phyloP scores from a whole-genome alignment of 2,888 invertebrate genomes.

The Melieria picta region DNA sequence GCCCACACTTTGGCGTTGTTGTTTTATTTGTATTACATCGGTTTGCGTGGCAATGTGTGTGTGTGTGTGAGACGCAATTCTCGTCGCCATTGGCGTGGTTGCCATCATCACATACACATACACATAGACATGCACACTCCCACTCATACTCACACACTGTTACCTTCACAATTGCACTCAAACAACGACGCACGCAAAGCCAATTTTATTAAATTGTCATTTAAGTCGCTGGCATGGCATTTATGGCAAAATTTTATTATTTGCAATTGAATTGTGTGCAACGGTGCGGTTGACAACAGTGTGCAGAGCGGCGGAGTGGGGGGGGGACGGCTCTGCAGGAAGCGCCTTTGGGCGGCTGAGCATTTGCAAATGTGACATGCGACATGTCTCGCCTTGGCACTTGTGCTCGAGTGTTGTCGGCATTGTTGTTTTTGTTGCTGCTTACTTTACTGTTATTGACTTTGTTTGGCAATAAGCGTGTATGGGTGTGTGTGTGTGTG shows the following conservation, averaged over 20 bases:
- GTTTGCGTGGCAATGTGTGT: too few relatives aligned
- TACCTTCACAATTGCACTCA: constrained; percentile 1
- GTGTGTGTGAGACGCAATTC: too few relatives aligned
- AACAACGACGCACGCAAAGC: background rate
- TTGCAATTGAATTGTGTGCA: constrained; percentile 15
- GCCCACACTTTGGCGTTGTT: too few relatives aligned
- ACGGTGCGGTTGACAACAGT: too few relatives aligned
- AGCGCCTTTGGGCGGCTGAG: too few relatives aligned
- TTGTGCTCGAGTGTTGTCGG: background rate
- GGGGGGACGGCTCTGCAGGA: too few relatives aligned
- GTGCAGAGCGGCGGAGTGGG: too few relatives aligned
- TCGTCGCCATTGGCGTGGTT: too few relatives aligned
- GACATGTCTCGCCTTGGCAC: background rate
- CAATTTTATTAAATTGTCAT: constrained; percentile 29
- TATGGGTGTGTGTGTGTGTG: background rate
- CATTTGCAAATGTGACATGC: too few relatives aligned
- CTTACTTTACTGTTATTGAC: background rate
- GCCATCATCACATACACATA: constrained; percentile 21
- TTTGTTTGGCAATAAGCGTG: background rate
- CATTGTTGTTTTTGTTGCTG: background rate
- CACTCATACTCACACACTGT: background rate
- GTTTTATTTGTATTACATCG: too few relatives aligned
- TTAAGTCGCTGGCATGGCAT: constrained; percentile 16
- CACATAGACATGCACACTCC: constrained; percentile 18
- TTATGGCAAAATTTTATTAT: constrained; percentile 22